phyloP scores from a whole-genome alignment of 2,888 invertebrate genomes.

The Acanthosepion esculentum region DNA sequence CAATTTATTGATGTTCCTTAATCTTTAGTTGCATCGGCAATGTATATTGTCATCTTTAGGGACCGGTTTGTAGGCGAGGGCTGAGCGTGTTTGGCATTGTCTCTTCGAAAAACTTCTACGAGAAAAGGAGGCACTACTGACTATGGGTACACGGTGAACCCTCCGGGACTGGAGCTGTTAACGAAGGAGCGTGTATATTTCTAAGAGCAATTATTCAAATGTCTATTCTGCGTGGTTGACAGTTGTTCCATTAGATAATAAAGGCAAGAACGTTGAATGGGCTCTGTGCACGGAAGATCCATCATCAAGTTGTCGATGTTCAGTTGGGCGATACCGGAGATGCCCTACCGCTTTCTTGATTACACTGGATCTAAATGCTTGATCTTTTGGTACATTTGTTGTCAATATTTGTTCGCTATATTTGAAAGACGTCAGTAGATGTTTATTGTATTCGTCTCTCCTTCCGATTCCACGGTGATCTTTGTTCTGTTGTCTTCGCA shows the following conservation, averaged over 20 bases:
- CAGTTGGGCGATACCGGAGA: background rate
- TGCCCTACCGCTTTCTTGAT: background rate
- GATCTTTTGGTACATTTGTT: background rate
- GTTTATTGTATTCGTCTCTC: background rate
- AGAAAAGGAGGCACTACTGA: background rate
- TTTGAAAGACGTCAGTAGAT: background rate
- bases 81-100: background rate
- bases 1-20: background rate
- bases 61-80: background rate
- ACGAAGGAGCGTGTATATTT: background rate
- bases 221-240: constrained; percentile 17
- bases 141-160: background rate
- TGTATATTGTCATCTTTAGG: background rate
- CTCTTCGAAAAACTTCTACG: background rate
- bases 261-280: background rate
- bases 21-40: background rate
- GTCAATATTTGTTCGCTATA: background rate
- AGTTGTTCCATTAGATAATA: constrained; percentile 33
- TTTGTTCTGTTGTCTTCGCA: too few relatives aligned
- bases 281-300: background rate
- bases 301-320: background rate
- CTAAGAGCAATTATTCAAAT: background rate
- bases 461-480: too few relatives aligned
- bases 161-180: background rate
- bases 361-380: background rate